Evolutionary conservation across 2,113 vertebrate species (phyloP).

Genomic region (Pomatostomus ruficeps): DNA sequence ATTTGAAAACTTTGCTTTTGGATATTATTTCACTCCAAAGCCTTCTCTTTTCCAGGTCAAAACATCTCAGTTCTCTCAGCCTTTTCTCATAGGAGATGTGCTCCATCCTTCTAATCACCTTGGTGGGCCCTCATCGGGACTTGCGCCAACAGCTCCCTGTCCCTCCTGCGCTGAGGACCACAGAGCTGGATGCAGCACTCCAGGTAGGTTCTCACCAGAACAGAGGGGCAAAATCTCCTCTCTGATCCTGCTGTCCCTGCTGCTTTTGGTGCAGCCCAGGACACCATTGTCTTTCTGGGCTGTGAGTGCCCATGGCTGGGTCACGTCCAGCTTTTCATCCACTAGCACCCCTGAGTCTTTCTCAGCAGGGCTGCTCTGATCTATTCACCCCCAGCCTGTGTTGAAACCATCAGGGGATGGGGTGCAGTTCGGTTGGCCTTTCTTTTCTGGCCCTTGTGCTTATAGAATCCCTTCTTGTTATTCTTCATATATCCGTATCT

Average conservation of each 20-base stretch:
- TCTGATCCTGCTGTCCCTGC: accelerated
- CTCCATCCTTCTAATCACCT: background rate
- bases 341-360: accelerated
- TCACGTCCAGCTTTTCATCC: background rate
- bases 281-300: background rate
- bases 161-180: background rate
- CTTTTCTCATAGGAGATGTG: background rate
- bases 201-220: background rate
- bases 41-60: background rate
- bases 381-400: background rate
- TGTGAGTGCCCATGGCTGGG: background rate
- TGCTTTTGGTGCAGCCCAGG: background rate
- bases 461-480: background rate
- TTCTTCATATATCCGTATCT: too few relatives aligned
- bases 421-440: background rate
- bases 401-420: too few relatives aligned
- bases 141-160: accelerated
- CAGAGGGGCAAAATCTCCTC: background rate
- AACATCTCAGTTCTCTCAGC: background rate
- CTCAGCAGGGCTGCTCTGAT: background rate
- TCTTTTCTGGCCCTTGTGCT: background rate
- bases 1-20: background rate
- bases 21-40: background rate
- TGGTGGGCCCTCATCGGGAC: too few relatives aligned
- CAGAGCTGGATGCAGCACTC: background rate